Conservation (phyloP, 2,113 vertebrate genomes). For the Glaucidium brasilianum region DNA sequence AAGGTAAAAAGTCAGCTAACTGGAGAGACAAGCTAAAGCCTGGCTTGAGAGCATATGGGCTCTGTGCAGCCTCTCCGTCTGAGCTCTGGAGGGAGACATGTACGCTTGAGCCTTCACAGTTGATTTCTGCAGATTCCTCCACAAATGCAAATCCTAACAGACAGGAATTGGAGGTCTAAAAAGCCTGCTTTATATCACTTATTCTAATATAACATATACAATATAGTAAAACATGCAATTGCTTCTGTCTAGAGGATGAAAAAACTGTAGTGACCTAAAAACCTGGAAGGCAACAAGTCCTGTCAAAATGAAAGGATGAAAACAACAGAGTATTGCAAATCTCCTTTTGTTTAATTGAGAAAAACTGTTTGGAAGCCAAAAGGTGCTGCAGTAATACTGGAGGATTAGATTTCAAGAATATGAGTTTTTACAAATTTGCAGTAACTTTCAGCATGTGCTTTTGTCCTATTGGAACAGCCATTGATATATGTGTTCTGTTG, state of each 20-base stretch:
- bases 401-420: not conserved
- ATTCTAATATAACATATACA: not conserved
- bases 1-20: not conserved
- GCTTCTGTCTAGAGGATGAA: not conserved
- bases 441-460: conserved; percentile 7
- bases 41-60: not conserved
- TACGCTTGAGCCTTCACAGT: not conserved
- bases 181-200: not conserved
- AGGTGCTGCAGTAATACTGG: not conserved
- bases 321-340: not conserved
- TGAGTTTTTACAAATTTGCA: not conserved
- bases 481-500: not conserved
- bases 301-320: not conserved
- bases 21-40: not conserved
- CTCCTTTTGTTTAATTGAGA: not conserved
- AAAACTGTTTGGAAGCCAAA: not conserved
- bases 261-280: not conserved
- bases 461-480: not conserved
- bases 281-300: not conserved
- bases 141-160: not conserved
- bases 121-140: not conserved
- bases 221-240: not conserved
- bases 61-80: not conserved
- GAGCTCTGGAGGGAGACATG: not conserved
- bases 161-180: not conserved